Conservation (phyloP, 1,140 invertebrate genomes). For the Limonius californicus region DNA sequence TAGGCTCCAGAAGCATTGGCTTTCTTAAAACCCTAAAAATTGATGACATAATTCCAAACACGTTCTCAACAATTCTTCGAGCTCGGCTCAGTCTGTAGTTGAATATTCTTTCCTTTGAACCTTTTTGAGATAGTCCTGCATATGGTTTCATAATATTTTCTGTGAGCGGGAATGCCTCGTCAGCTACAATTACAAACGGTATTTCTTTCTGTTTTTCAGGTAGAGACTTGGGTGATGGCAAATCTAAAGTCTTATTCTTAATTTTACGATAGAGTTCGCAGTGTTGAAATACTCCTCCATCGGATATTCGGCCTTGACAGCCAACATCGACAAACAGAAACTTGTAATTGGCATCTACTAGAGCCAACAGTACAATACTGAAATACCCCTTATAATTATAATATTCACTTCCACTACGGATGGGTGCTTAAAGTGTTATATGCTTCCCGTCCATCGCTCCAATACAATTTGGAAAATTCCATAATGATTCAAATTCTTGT, state of each 20-base stretch:
- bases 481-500: too few relatives aligned
- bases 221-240: too few relatives aligned
- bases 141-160: too few relatives aligned
- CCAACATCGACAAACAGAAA: constrained; percentile 37
- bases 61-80: too few relatives aligned
- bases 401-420: constrained; percentile 17
- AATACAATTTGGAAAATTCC: constrained; percentile 43
- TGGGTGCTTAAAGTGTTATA: constrained; percentile 26
- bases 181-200: too few relatives aligned
- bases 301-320: too few relatives aligned
- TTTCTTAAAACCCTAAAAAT: background rate
- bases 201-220: too few relatives aligned
- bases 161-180: too few relatives aligned
- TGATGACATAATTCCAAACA: background rate
- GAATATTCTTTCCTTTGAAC: background rate
- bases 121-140: background rate
- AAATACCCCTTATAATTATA: constrained; percentile 41
- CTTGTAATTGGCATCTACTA: constrained; percentile 39
- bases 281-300: too few relatives aligned
- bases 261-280: too few relatives aligned
- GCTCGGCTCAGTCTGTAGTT: too few relatives aligned
- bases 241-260: too few relatives aligned
- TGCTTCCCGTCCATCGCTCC: constrained; percentile 36
- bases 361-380: constrained; percentile 40
- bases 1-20: background rate